Conservation (phyloP, 2,797 vertebrate genomes). For the Oryzias dopingdopingensis region DNA sequence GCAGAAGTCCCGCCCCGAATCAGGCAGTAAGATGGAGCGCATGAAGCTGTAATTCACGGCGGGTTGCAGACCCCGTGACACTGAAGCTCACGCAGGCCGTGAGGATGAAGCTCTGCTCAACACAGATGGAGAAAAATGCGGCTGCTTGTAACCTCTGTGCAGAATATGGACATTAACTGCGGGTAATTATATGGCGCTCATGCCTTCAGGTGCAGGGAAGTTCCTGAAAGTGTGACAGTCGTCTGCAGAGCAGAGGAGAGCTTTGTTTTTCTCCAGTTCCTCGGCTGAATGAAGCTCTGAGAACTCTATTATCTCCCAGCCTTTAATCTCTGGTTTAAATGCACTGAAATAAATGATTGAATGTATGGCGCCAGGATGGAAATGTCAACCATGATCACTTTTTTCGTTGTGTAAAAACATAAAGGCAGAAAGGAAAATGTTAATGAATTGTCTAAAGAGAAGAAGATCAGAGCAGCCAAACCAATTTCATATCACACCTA, state of each 20-base stretch:
- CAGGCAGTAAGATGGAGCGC: background rate
- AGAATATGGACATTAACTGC: slow-evolving; percentile 18
- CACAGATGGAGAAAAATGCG: background rate
- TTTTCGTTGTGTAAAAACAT: slow-evolving; percentile 67
- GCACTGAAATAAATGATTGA: slow-evolving; percentile 68
- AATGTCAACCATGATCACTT: slow-evolving; percentile 66
- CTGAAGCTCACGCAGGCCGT: slow-evolving; percentile 6
- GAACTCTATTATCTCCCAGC: slow-evolving; percentile 53
- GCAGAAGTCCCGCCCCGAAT: too few relatives aligned
- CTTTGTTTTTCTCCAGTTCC: slow-evolving; percentile 49
- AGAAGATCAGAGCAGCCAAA: slow-evolving; percentile 74
- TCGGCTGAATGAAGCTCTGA: slow-evolving; percentile 30
- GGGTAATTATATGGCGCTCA: slow-evolving; percentile 28
- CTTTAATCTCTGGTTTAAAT: slow-evolving; percentile 66
- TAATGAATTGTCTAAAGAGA: slow-evolving; percentile 74
- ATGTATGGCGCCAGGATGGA: slow-evolving; percentile 48
- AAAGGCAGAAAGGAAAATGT: slow-evolving; percentile 66
- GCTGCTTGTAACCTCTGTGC: background rate
- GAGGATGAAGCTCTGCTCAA: slow-evolving; percentile 4
- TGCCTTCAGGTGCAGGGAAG: slow-evolving; percentile 34
- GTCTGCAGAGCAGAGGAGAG: slow-evolving; percentile 17
- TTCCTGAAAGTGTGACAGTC: slow-evolving; percentile 36
- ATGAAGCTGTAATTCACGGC: slow-evolving; percentile 24
- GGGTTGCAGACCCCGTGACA: slow-evolving; percentile 19
- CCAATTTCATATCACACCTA: slow-evolving; percentile 78